Conservation (phyloP, 2,113 vertebrate species). For the Phoxinus phoxinus region DNA sequence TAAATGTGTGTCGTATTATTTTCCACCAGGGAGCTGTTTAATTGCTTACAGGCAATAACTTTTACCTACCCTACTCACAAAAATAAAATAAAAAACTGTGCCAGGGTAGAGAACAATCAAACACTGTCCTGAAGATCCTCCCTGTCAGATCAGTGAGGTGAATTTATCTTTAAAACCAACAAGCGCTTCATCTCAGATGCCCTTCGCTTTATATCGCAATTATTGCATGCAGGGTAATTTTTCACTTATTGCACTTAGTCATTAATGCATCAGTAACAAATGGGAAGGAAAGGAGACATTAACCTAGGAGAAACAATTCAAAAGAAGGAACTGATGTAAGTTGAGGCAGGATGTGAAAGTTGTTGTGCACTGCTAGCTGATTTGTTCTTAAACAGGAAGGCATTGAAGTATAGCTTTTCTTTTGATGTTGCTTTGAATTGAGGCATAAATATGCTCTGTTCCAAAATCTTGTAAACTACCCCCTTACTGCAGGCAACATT, state of each 20-base stretch:
- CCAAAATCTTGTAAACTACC: slow-evolving; percentile 5
- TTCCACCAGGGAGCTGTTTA: slow-evolving; percentile 32
- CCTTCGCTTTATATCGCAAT: slow-evolving; percentile 5
- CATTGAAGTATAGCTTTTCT: slow-evolving; percentile 7
- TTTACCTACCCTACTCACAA: not conserved
- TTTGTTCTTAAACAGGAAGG: slow-evolving; percentile 9
- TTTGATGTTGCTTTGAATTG: slow-evolving; percentile 27
- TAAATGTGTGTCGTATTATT: slow-evolving; percentile 8
- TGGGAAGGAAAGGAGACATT: slow-evolving; percentile 13
- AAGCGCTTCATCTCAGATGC: slow-evolving; percentile 14
- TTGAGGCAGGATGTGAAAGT: slow-evolving; percentile 11
- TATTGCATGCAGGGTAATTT: not conserved
- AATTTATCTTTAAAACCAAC: not conserved
- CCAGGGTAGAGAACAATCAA: not conserved
- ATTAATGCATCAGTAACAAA: not conserved
- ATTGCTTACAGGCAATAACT: slow-evolving; percentile 30
- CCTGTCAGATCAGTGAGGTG: slow-evolving; percentile 17
- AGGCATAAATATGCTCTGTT: slow-evolving; percentile 14
- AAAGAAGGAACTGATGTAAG: slow-evolving; percentile 18
- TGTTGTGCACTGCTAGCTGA: not conserved
- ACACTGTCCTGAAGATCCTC: not conserved
- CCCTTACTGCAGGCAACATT: not conserved
- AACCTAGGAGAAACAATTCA: slow-evolving; percentile 1
- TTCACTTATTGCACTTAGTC: not conserved
- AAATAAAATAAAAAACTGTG: not conserved